phyloP scores from a whole-genome alignment of 2,113 vertebrate genomes.

The Murina feae region DNA sequence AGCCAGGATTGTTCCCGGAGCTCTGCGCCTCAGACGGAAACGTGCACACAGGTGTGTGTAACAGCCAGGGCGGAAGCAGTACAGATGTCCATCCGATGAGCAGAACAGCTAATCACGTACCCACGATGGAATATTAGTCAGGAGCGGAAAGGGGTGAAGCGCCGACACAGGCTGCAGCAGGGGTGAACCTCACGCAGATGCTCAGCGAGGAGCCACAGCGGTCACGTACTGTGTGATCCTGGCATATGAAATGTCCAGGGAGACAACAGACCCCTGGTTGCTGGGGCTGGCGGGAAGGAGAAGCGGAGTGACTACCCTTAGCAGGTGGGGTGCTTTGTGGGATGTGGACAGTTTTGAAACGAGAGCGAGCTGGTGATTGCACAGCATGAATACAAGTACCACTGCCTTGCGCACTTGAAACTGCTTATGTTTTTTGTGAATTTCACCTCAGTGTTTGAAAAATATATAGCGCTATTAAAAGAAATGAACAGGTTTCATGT shows the following conservation, averaged over 20 bases:
- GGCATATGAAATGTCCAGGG: neutral
- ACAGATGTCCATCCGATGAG: neutral
- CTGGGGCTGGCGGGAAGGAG: neutral
- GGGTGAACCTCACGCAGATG: neutral
- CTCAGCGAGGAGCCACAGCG: neutral
- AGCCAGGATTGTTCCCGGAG: no score
- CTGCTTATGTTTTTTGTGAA: neutral
- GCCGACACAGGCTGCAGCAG: rapidly evolving
- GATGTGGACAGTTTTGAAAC: neutral
- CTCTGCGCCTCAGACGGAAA: neutral
- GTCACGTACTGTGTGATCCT: neutral
- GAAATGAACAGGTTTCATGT: neutral
- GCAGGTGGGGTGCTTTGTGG: neutral
- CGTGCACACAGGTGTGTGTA: no score
- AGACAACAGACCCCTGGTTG: rapidly evolving
- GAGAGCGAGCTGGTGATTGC: neutral
- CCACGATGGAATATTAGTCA: rapidly evolving
- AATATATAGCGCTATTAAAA: neutral
- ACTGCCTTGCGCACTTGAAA: neutral
- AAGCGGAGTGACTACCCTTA: neutral
- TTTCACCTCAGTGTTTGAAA: neutral
- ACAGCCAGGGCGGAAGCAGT: neutral
- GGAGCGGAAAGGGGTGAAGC: neutral
- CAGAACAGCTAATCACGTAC: rapidly evolving
- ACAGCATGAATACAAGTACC: neutral